Conservation (phyloP, 2,888 invertebrate species). For the Dromius quadrimaculatus region DNA sequence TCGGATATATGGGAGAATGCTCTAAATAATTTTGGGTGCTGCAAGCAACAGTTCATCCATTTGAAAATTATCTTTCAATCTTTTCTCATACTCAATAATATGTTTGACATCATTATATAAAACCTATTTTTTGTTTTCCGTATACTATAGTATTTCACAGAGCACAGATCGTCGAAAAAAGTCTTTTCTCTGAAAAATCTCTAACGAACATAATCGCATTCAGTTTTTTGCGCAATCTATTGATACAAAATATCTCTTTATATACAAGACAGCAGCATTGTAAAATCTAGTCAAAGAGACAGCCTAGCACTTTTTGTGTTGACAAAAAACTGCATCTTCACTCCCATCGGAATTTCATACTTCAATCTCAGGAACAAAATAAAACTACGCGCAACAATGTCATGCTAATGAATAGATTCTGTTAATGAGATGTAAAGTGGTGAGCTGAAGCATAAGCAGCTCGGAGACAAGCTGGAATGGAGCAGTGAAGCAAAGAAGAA, state of each 20-base stretch:
- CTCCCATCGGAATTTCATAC: conserved; percentile 17
- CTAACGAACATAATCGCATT: not conserved
- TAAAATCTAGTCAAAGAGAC: not conserved
- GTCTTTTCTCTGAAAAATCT: too few species aligned
- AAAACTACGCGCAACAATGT: not conserved
- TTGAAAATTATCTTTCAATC: too few species aligned
- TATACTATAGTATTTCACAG: too few species aligned
- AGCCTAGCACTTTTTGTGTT: not conserved
- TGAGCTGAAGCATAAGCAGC: not conserved
- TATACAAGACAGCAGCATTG: not conserved
- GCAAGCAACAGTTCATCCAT: too few species aligned
- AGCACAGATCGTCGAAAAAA: too few species aligned
- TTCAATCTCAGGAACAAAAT: conserved; percentile 15
- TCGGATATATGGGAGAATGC: too few species aligned
- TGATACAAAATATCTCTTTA: not conserved
- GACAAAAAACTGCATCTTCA: not conserved
- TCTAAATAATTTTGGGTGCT: too few species aligned
- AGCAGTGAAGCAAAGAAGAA: too few species aligned
- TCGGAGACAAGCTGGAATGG: not conserved
- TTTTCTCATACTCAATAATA: too few species aligned
- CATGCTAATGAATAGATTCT: conserved; percentile 30
- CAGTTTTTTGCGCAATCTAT: not conserved
- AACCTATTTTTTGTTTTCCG: too few species aligned
- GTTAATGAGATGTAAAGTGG: conserved; percentile 25
- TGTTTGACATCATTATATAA: too few species aligned